Evolutionary conservation across 1,140 invertebrate species (phyloP), one percentile per base, ranked within the genome.

Genomic region (Aphaenogaster floridana): DNA sequence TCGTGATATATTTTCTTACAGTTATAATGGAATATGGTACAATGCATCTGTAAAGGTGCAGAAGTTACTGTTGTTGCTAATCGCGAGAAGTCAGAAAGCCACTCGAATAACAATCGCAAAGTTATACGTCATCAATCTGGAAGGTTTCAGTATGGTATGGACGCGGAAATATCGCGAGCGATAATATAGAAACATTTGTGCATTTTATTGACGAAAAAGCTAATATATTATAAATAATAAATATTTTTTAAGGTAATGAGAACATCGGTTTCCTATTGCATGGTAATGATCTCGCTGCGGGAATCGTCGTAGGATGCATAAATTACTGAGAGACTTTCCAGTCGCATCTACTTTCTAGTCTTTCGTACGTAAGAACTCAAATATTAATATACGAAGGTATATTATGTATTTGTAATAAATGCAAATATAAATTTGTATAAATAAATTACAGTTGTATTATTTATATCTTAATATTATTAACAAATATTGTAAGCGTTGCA

Each of bases 1-100:
- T 39, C 2, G 11, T 0, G 2, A 21, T 36, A 59, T 80, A 48
- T 39, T n/a, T 54, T 52, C 15, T 64, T 86, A 15, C 39, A 86
- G 85, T 17, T 86, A 86, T 28, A 39, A 39, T 15, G 85, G 77
- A 50, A 57, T 57, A 8, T 86, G 85, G 85, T 86, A 86, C 5
- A 36, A 81, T 1, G 52, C 39, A 1, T n/a, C 76, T 0, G 13
- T 63, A 5, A 34, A 81, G 6, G 15, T 81, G 7, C 85, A 79
- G 45, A 81, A 81, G 3, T 21, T 61, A 48, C 9, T 86, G 3
- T 48, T 80, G 34, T 21, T 86, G 1, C 13, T 86, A 50, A 81
- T 81, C 8, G 21, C 9, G 28, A 80, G 52, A 17, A 61, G 76
- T 5, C 59, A 80, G 6, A 68, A 71, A 28, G 28, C 42, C 3